These are phyloP conservation scores for Dryobates pubescens DNA, from an alignment of 2,797 vertebrate genomes.

Conservation along the genomic window DNA sequence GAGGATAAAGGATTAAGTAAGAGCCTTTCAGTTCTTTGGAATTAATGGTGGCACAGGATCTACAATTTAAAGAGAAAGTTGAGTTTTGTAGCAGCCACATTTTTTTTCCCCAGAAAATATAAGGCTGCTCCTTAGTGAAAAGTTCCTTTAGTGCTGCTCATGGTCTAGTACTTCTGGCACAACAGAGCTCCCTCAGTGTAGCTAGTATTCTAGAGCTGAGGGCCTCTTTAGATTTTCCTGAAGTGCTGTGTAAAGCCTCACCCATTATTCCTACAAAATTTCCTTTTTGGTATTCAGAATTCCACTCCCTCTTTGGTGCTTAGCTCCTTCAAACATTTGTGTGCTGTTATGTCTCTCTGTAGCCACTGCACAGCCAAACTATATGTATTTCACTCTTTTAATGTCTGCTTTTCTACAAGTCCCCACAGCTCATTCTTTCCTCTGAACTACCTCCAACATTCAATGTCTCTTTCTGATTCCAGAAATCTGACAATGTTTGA, in stretches of 20 bases:
- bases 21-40: neutral
- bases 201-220: neutral
- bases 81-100: neutral
- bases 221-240: neutral
- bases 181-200: neutral
- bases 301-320: neutral
- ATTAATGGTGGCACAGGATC: neutral
- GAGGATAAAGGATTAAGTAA: neutral
- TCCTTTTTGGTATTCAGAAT: neutral
- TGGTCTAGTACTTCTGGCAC: neutral
- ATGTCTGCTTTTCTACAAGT: neutral
- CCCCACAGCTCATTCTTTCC: neutral
- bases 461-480: constrained; percentile 7
- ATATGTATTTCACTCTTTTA: neutral
- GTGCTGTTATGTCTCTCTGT: neutral
- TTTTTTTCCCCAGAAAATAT: neutral
- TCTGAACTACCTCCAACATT: constrained; percentile 8
- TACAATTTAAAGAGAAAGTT: neutral
- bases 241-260: neutral
- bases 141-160: neutral
- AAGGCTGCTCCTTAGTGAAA: neutral
- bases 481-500: neutral
- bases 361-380: neutral
- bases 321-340: neutral
- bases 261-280: neutral